These are phyloP conservation scores for Tetragonula carbonaria DNA, from an alignment of 2,888 invertebrate species.

Conservation along the genomic window DNA sequence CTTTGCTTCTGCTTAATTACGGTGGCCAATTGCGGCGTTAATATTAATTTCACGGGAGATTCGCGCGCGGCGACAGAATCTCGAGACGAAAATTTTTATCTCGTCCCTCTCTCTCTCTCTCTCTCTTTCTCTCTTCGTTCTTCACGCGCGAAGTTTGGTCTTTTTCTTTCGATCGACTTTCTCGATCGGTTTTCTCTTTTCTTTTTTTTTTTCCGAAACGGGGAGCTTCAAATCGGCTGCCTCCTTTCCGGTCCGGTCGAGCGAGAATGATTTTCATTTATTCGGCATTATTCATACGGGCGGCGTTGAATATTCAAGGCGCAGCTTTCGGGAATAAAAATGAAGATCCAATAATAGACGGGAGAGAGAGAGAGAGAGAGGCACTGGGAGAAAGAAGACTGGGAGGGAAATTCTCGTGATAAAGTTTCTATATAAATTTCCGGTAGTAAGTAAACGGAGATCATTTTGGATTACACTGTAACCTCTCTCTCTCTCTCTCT, in stretches of 20 bases:
- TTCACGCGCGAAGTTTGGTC: background rate
- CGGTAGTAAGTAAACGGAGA: constrained; percentile 14
- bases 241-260: background rate
- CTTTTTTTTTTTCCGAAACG: background rate
- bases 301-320: constrained; percentile 32
- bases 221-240: background rate
- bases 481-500: background rate
- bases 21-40: background rate
- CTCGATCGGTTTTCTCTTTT: background rate
- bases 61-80: too few relatives aligned
- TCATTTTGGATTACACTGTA: constrained; percentile 12
- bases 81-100: too few relatives aligned
- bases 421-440: constrained; percentile 26
- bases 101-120: background rate
- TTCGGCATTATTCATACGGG: constrained; percentile 37
- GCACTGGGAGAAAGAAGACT: background rate
- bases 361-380: background rate
- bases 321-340: constrained; percentile 27
- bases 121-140: too few relatives aligned
- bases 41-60: background rate
- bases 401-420: constrained; percentile 1
- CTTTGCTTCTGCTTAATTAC: constrained; percentile 25
- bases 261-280: constrained; percentile 39
- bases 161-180: too few relatives aligned
- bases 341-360: constrained; percentile 24